A percentile compares a stretch with the other conserved stretches of the same genome.
These are phyloP conservation scores for Eupeodes corollae DNA, from an alignment of 1,140 invertebrate species.

Conservation along the genomic window DNA sequence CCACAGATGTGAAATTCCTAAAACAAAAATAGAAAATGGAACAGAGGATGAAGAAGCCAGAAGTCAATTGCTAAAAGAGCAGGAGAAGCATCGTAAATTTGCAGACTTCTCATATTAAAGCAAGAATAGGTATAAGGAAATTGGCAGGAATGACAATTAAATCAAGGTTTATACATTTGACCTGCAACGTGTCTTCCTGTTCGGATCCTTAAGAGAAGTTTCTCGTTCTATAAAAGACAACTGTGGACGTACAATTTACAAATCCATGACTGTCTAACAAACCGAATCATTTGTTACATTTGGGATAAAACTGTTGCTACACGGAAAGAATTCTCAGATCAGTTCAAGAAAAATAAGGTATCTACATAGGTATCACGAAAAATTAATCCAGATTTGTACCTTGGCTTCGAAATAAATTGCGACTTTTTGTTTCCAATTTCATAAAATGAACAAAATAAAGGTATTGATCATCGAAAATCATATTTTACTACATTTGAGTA, in stretches of 20 bases:
- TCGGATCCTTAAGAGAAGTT: constrained; percentile 16
- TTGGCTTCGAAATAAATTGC: too few relatives aligned
- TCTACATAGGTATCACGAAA: too few relatives aligned
- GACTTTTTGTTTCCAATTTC: too few relatives aligned
- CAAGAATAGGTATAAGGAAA: constrained; percentile 4
- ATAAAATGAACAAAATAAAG: too few relatives aligned
- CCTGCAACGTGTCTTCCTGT: constrained; percentile 31
- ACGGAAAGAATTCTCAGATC: too few relatives aligned
- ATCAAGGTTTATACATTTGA: constrained; percentile 20
- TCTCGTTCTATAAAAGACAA: constrained; percentile 29
- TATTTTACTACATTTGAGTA: too few relatives aligned
- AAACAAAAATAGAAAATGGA: constrained; percentile 6
- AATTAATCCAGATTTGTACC: too few relatives aligned
- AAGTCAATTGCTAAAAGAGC: constrained; percentile 1
- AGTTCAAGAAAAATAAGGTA: too few relatives aligned
- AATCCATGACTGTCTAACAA: constrained; percentile 18
- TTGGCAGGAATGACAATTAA: constrained; percentile 4
- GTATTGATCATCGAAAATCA: too few relatives aligned
- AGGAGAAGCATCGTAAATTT: constrained; percentile 1
- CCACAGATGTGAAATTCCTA: constrained; percentile 12
- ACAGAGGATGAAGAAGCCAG: constrained; percentile 4
- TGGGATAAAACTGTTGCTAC: constrained; percentile 29
- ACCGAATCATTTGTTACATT: constrained; percentile 22
- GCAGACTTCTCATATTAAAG: not conserved
- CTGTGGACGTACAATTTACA: constrained; percentile 36